Conservation (phyloP, 2,797 vertebrate genomes). For the Pseudomugil gertrudae region DNA sequence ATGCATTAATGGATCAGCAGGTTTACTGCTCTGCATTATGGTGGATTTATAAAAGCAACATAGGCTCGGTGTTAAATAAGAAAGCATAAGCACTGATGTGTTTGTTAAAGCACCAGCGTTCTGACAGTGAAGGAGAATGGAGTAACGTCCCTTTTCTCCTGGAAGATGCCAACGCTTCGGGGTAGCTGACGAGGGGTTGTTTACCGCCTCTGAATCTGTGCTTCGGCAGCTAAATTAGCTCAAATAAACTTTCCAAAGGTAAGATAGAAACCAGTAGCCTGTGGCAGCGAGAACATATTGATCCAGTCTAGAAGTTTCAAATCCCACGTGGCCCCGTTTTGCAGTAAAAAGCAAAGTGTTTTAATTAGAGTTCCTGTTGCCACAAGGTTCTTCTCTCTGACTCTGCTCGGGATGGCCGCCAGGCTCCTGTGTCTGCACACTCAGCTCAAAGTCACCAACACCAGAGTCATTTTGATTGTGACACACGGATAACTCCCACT, state of each 20-base stretch:
- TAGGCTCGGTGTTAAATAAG: constrained; percentile 1
- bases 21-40: background rate
- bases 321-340: constrained; percentile 36
- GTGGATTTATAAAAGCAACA: constrained; percentile 4
- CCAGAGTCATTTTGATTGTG: constrained; percentile 43
- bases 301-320: constrained; percentile 62
- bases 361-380: constrained; percentile 65
- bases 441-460: constrained; percentile 55
- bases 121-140: constrained; percentile 13
- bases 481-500: constrained; percentile 9
- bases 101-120: constrained; percentile 20
- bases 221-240: constrained; percentile 65
- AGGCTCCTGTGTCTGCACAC: constrained; percentile 41
- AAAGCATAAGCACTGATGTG: constrained; percentile 29
- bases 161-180: constrained; percentile 34
- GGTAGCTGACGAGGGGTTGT: constrained; percentile 51
- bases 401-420: constrained; percentile 47
- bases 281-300: constrained; percentile 62
- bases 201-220: constrained; percentile 46
- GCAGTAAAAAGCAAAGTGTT: constrained; percentile 47
- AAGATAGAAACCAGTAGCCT: constrained; percentile 56
- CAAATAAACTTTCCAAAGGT: constrained; percentile 64
- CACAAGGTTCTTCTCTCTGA: constrained; percentile 31
- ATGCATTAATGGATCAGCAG: background rate
- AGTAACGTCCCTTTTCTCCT: constrained; percentile 42